Evolutionary conservation across 2,113 vertebrate species (phyloP), one percentile per base, ranked within the genome.

Genomic region (Myotis yumanensis): DNA sequence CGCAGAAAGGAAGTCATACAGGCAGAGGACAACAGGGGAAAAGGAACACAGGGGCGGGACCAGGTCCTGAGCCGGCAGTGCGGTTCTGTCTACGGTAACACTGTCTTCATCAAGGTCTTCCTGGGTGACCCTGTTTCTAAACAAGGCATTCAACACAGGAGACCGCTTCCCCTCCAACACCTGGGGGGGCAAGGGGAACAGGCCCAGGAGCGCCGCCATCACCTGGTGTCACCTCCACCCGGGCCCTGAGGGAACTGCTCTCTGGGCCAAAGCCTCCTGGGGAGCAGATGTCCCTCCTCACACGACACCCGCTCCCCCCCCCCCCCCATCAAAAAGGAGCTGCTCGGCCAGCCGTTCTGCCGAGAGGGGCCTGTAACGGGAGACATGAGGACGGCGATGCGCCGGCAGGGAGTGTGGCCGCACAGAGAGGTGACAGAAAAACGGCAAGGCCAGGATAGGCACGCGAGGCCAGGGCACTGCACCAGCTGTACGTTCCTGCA

Each of bases 401-500:
- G 16, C 51, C 1, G 5, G 17, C 16, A n/a, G 32, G 2, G 5
- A 35, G 32, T 12, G 43, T n/a, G 59, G 37, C 72, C 14, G 1
- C 81, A 71, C 18, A 17, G 7, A 7, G 7, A 28, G 23, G 20
- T 0, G 35, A 40, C 30, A 40, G 16, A 40, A 43, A 0, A 35
- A 43, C 1, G 0, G 73, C 20, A 77, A 46, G 51, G 35, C 48
- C 40, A 84, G 86, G 48, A 51, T 32, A 3, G 25, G n/a, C 16
- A 23, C 3, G 11, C 5, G 20, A 72, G n/a, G 15, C 22, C 16
- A 62, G 43, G 64, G 15, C 64, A 1, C 7, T 15, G 1, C 0
- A 0, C 59, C 37, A 6, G 72, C 5, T 9, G 10, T 10, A 4
- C 0, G 20, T 20, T 71, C 71, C 89, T 54, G 30, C 84, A 2